Conservation (phyloP, 2,888 invertebrate genomes). For the Pardosa pseudoannulata region DNA sequence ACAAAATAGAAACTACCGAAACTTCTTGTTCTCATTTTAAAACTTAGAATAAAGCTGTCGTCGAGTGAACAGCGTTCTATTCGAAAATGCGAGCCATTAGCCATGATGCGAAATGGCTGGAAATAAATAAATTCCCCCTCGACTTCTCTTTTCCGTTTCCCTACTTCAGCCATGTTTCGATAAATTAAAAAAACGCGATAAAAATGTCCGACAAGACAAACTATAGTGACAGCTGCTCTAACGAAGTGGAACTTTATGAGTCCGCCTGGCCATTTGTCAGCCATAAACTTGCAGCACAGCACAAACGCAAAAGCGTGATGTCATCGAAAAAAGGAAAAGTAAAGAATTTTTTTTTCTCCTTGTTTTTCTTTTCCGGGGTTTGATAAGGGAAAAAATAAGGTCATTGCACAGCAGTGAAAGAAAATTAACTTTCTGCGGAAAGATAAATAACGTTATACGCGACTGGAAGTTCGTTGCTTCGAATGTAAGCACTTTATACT, state of each 20-base stretch:
- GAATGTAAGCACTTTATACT: no score
- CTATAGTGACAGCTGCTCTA: slow-evolving; percentile 15
- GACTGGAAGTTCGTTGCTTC: no score
- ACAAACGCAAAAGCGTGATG: not conserved
- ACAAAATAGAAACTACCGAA: no score
- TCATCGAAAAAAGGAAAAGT: not conserved
- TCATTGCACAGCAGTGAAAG: not conserved
- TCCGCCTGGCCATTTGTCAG: slow-evolving; percentile 9
- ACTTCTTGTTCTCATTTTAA: no score
- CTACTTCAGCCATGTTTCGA: not conserved
- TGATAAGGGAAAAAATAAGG: not conserved
- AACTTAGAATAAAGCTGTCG: no score
- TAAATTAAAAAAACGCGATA: not conserved
- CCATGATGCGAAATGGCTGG: no score
- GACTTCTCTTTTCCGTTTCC: not conserved
- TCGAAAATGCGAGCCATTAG: no score
- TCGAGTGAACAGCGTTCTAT: no score
- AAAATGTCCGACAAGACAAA: slow-evolving; percentile 9
- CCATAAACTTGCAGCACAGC: not conserved
- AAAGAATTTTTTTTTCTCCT: no score
- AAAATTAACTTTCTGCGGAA: not conserved
- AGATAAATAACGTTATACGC: not conserved
- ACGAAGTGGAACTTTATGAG: slow-evolving; percentile 14
- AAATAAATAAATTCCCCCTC: no score
- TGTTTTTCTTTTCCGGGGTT: not conserved